Evolutionary conservation across 2,113 vertebrate species (phyloP).

Genomic region (Calypte anna): DNA sequence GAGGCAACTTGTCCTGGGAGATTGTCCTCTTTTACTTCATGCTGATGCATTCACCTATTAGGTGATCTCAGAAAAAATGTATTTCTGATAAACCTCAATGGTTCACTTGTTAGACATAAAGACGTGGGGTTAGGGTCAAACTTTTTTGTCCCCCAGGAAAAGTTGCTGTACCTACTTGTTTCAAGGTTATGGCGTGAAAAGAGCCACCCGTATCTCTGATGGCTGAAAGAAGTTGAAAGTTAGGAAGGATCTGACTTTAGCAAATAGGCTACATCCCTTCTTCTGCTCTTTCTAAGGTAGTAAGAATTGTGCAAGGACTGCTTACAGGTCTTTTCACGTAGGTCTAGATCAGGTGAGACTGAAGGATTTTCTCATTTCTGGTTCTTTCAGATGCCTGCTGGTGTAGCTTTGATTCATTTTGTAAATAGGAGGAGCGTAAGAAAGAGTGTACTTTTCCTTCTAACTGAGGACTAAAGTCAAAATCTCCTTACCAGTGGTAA

Average conservation of each 20-base stretch:
- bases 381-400: not conserved
- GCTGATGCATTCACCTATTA: not conserved
- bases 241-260: not conserved
- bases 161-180: not conserved
- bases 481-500: not conserved
- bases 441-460: not conserved
- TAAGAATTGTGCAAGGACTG: not conserved
- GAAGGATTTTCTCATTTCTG: not conserved
- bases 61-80: fast-evolving
- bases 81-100: not conserved
- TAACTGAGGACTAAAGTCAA: not conserved
- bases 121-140: not conserved
- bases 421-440: not conserved
- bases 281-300: not conserved
- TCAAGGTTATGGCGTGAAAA: not conserved
- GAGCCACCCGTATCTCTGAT: not conserved
- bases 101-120: not conserved
- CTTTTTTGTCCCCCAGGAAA: fast-evolving
- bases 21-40: not conserved
- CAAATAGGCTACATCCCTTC: not conserved
- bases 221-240: not conserved
- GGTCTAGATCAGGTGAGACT: not conserved
- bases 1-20: not conserved
- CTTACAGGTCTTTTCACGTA: not conserved
- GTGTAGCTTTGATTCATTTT: not conserved